Evolutionary conservation across 2,113 vertebrate species (phyloP), one percentile per base, ranked within the genome.

Genomic region (Peromyscus californicus): DNA sequence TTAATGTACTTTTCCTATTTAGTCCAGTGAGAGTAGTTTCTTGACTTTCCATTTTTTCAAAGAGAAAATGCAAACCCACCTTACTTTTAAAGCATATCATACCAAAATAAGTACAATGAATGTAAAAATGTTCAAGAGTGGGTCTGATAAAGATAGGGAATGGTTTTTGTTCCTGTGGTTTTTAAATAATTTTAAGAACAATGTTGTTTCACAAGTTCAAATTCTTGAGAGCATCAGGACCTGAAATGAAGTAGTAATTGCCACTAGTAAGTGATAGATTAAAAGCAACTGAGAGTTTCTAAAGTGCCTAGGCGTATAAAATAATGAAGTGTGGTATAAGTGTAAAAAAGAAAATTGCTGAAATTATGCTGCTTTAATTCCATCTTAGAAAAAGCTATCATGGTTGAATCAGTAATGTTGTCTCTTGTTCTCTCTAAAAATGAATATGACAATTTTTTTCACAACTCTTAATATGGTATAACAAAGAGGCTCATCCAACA

Each of bases 271-370:
- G 90, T 96, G 94, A 97, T 97, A 93, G 90, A 98, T 98, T 98
- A 98, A 97, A 98, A 98, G 91, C 98, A 98, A 80, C 97, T 95
- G 92, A 98, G 90, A 96, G 8, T 57, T 95, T 98, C 97, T 97
- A 96, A 98, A 98, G 94, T 97, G 92, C 39, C 36, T 97, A 85
- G 31, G 78, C 97, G 45, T 97, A 90, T 97, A 97, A 98, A 98
- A 98, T 98, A 98, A 98, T 97, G 96, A 98, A 93, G 89, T 97
- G 70, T 70, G 93, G 89, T 96, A 96, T 91, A 96, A 59, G 59
- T 82, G 86, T 82, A 95, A 83, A 97, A 88, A 79, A 72, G 33
- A 89, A 94, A 96, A 97, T 96, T 97, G 65, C 65, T 82, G 93
- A 96, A 98, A 97, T 97, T 96, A 33, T 93, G 45, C 85, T 89